These are phyloP conservation scores for Crotalus helleri DNA, from an alignment of 2,113 vertebrate genomes.

Conservation along the genomic window DNA sequence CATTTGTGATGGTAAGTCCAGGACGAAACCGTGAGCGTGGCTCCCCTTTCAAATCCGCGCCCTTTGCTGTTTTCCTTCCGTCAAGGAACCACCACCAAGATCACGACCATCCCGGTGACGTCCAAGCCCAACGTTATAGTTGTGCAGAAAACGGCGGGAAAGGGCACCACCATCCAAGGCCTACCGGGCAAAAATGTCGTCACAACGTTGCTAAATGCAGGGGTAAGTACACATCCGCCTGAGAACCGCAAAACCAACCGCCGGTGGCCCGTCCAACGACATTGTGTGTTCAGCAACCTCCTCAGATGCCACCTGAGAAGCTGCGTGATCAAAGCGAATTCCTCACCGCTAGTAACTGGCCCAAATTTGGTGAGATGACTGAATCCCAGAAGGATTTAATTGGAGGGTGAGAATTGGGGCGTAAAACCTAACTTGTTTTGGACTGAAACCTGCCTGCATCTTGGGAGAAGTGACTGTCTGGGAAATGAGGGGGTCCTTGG, in stretches of 20 bases:
- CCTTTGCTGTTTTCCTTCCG: conserved; percentile 37
- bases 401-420: too few species aligned
- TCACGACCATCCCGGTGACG: conserved; percentile 98
- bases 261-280: too few species aligned
- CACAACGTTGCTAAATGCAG: conserved; percentile 91
- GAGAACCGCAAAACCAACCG: neutral
- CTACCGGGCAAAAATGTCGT: conserved; percentile 96
- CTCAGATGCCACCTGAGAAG: too few species aligned
- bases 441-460: too few species aligned
- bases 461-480: too few species aligned
- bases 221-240: conserved; percentile 75
- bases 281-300: too few species aligned
- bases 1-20: neutral
- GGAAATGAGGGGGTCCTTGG: too few species aligned
- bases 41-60: conserved; percentile 33
- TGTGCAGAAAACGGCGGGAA: conserved; percentile 96
- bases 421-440: too few species aligned
- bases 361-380: too few species aligned
- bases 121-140: conserved; percentile 99
- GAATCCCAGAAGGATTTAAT: too few species aligned
- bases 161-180: conserved; percentile 95
- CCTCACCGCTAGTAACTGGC: too few species aligned
- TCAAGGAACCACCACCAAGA: conserved; percentile 95
- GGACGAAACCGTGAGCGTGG: neutral
- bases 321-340: too few species aligned